Percentiles rank a stretch among this genome's conserved stretches.
phyloP scores from a whole-genome alignment of 1,140 invertebrate genomes.

The Drosophila asahinai region DNA sequence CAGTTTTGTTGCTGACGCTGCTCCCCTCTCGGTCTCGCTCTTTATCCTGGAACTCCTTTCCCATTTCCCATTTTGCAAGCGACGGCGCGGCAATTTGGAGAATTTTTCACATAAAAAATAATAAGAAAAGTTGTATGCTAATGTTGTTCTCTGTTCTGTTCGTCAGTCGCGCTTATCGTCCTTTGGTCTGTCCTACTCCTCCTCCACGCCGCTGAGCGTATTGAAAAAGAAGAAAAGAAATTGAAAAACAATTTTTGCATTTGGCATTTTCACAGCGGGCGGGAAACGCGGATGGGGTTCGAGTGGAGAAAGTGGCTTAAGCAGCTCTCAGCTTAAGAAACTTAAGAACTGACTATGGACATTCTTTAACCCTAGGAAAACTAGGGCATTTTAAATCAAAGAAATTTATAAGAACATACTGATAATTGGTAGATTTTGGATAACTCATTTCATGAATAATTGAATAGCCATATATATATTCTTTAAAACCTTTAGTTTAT shows the following conservation, averaged over 20 bases:
- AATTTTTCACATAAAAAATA: constrained; percentile 84
- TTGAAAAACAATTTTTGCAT: constrained; percentile 82
- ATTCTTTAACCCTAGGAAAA: background rate
- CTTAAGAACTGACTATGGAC: constrained; percentile 33
- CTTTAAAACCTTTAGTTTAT: background rate
- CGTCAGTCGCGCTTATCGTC: constrained; percentile 5
- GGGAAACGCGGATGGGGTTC: constrained; percentile 13
- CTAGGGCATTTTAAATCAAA: background rate
- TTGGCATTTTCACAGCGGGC: constrained; percentile 68
- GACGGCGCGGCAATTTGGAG: constrained; percentile 56
- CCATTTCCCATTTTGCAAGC: constrained; percentile 41
- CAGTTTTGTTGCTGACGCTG: constrained; percentile 65
- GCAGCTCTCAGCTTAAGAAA: constrained; percentile 44
- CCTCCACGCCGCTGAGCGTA: constrained; percentile 45
- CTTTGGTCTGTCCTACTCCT: background rate
- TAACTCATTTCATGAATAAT: no score
- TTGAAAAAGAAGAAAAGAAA: constrained; percentile 77
- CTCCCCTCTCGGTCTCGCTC: constrained; percentile 13
- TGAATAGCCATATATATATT: no score
- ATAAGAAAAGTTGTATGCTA: constrained; percentile 84
- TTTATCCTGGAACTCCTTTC: constrained; percentile 15
- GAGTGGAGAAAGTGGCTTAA: constrained; percentile 28
- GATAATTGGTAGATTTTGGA: no score
- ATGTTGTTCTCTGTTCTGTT: constrained; percentile 60
- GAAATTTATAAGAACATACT: background rate